These are phyloP conservation scores for Drosophila anceps DNA, from an alignment of 2,888 invertebrate genomes.

Conservation along the genomic window DNA sequence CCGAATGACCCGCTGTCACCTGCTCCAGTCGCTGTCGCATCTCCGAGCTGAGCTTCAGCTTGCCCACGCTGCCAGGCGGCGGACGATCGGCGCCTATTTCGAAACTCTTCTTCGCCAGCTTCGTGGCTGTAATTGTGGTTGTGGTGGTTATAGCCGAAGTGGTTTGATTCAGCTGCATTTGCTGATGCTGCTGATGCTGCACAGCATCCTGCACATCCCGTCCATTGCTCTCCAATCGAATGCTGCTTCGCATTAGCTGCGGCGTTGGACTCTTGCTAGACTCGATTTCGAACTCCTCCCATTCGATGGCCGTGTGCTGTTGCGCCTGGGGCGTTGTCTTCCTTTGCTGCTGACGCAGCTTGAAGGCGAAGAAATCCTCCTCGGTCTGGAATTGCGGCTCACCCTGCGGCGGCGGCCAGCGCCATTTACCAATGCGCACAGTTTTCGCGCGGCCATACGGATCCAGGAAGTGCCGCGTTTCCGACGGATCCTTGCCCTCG, in stretches of 20 bases:
- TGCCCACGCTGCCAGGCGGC: conserved; percentile 95
- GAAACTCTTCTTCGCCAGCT: conserved; percentile 87
- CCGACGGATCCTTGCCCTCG: conserved; percentile 92
- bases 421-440: conserved; percentile 97
- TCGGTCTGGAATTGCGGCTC: conserved; percentile 90
- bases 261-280: conserved; percentile 82
- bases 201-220: conserved; percentile 2
- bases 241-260: conserved; percentile 75
- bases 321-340: conserved; percentile 91
- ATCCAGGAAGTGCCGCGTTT: conserved; percentile 93
- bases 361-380: conserved; percentile 95
- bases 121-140: conserved; percentile 49
- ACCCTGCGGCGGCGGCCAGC: conserved; percentile 96
- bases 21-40: conserved; percentile 95
- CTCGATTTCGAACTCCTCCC: conserved; percentile 95
- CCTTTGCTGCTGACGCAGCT: conserved; percentile 92
- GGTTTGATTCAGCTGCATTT: conserved; percentile 14
- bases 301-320: conserved; percentile 88
- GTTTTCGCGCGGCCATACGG: conserved; percentile 97
- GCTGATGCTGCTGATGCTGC: conserved; percentile 4
- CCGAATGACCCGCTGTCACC: conserved; percentile 95
- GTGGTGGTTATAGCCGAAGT: conserved; percentile 38
- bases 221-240: conserved; percentile 72
- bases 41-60: conserved; percentile 95
- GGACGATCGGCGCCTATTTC: conserved; percentile 93